phyloP scores from a whole-genome alignment of 2,797 vertebrate species.

The Oreochromis grahami region DNA sequence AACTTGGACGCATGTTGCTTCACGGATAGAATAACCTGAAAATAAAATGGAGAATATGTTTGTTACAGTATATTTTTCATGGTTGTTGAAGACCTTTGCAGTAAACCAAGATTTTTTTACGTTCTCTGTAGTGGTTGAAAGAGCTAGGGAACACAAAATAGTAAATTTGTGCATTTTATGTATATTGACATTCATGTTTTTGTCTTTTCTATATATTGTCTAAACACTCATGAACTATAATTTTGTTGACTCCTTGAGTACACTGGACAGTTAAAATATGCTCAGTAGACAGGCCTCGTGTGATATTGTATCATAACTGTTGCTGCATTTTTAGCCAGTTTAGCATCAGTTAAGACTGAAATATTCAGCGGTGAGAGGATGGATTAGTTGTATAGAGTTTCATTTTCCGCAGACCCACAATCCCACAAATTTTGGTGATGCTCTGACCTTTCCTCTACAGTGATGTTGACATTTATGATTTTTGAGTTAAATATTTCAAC shows the following conservation, averaged over 20 bases:
- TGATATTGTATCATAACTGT: constrained; percentile 16
- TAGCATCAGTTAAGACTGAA: background rate
- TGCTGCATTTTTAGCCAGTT: background rate
- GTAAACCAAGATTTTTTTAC: constrained; percentile 33
- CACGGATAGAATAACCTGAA: constrained; percentile 37
- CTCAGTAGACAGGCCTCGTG: constrained; percentile 20
- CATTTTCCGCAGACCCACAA: background rate
- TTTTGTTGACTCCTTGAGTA: constrained; percentile 63
- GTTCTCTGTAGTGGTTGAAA: constrained; percentile 27
- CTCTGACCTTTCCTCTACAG: background rate
- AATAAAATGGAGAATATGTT: constrained; percentile 31
- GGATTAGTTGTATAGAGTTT: background rate
- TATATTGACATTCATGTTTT: constrained; percentile 32
- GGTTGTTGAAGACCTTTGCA: constrained; percentile 16
- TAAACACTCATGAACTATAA: constrained; percentile 31
- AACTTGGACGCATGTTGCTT: constrained; percentile 31
- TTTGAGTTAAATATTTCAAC: background rate
- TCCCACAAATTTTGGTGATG: background rate
- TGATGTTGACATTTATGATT: background rate
- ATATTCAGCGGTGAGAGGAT: background rate
- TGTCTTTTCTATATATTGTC: constrained; percentile 36
- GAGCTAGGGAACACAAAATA: constrained; percentile 7
- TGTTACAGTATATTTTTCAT: constrained; percentile 20
- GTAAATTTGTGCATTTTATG: constrained; percentile 28
- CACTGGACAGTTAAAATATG: constrained; percentile 64